Conservation (phyloP, 2,888 invertebrate genomes). For the Orthonychiurus folsomi region DNA sequence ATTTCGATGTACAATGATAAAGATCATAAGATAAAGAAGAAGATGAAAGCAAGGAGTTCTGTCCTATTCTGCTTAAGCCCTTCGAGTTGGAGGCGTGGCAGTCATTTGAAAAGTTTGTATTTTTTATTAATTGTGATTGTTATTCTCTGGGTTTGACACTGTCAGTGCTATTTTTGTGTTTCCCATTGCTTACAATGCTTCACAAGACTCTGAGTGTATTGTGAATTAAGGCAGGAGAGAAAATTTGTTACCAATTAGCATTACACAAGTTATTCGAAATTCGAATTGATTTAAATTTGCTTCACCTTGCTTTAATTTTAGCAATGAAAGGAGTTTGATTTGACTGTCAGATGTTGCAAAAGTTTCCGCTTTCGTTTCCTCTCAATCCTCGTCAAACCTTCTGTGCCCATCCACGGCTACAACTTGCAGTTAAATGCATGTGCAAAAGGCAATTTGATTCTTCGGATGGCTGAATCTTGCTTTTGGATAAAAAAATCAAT, state of each 20-base stretch:
- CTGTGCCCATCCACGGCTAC: background rate
- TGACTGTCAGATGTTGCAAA: background rate
- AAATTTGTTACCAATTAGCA: no score
- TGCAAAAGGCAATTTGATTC: background rate
- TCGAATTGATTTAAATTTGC: background rate
- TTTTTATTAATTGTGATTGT: no score
- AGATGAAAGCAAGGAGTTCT: background rate
- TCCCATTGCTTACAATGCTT: no score
- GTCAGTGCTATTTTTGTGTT: no score
- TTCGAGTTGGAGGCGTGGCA: no score
- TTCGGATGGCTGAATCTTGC: no score
- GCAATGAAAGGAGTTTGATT: background rate
- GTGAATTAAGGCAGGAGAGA: no score
- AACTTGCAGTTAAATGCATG: background rate
- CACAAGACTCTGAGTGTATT: no score
- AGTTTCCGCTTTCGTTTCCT: background rate
- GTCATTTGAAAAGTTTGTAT: no score
- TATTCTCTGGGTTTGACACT: no score
- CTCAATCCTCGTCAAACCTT: background rate
- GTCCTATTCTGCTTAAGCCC: background rate
- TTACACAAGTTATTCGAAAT: no score
- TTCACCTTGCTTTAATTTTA: background rate
- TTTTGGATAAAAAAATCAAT: background rate
- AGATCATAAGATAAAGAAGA: background rate
- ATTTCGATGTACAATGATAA: background rate